These are phyloP conservation scores for Dermatophagoides farinae DNA, from an alignment of 1,140 invertebrate genomes.

Conservation along the genomic window DNA sequence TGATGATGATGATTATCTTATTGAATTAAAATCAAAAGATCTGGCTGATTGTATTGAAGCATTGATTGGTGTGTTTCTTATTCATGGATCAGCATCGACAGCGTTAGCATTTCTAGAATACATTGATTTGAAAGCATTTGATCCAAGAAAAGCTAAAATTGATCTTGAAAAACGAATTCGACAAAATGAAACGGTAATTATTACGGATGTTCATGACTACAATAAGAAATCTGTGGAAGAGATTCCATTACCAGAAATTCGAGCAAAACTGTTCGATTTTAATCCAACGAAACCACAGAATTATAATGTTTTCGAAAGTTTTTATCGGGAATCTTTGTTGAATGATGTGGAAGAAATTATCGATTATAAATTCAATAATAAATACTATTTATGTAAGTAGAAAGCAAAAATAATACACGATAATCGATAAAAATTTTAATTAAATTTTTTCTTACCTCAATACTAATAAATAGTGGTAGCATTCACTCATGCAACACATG, in stretches of 20 bases:
- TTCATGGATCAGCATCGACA: slow-evolving; percentile 32
- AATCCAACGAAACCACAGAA: background rate
- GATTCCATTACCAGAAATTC: background rate
- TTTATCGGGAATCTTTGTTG: background rate
- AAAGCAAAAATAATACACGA: background rate
- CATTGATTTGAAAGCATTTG: slow-evolving; percentile 30
- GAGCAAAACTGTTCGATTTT: background rate
- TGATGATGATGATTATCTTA: too few relatives aligned
- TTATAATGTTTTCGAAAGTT: background rate
- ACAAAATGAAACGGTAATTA: too few relatives aligned
- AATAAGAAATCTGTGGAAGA: background rate
- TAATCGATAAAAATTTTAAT: background rate
- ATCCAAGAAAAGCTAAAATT: background rate
- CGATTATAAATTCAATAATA: background rate
- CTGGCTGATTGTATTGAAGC: slow-evolving; percentile 65
- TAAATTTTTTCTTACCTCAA: slow-evolving; percentile 17
- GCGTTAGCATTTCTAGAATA: slow-evolving; percentile 46
- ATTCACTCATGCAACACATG: slow-evolving; percentile 36
- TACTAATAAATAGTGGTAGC: slow-evolving; percentile 24
- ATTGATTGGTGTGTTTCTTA: slow-evolving; percentile 49
- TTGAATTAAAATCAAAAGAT: slow-evolving; percentile 31
- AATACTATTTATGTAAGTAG: slow-evolving; percentile 1
- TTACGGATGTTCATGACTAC: too few relatives aligned
- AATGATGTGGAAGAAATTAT: background rate
- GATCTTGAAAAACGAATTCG: background rate